Base-by-base conservation (phyloP, 2,113 vertebrate species). In the Aepyceros melampus region DNA sequence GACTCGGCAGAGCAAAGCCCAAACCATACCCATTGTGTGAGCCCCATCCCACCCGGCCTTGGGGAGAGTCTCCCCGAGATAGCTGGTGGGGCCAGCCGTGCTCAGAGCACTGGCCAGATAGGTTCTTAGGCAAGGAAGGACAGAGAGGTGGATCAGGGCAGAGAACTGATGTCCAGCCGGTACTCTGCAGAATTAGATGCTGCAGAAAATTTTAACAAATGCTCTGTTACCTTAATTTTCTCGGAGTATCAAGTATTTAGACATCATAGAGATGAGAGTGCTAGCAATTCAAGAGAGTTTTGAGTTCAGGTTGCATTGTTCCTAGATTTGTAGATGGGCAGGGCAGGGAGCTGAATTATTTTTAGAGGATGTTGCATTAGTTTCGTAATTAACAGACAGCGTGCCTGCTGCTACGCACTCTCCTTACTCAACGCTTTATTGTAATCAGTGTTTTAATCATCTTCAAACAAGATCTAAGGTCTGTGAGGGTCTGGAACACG, bases 391-490 rank as follows among this genome's bases (percentile, higher is more conserved):
- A 97, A 84, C 64, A 96, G 87, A 47, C 67, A 89, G 92, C 23
- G 1, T 85, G 76, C 62, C 43, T 87, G 60, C 79, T 40, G 87
- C 93, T 33, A 27, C 10, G 7, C 2, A 11, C 10, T 74, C 55
- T 79, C 83, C 87, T 95, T 91, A 91, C 82, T 89, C 94, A 56
- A 45, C 0, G 2, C 89, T 21, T 29, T 31, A 40, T 36, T 45
- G 91, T 96, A 78, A 97, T 95, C 95, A 95, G 86, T 27, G 71
- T 83, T 91, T 95, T 94, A 93, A 96, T 98, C 83, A 64, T 89
- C 45, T 92, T 94, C 84, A 49, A 13, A 89, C 82, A 58, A 84
- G 84, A 88, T 91, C 10, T 27, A 27, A 49, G 67, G 82, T 93
- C 87, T 87, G 21, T 40, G 12, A 49, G 43, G 67, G 62, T 55